phyloP scores from a whole-genome alignment of 1,140 invertebrate species.

The Sycophila sp. region DNA sequence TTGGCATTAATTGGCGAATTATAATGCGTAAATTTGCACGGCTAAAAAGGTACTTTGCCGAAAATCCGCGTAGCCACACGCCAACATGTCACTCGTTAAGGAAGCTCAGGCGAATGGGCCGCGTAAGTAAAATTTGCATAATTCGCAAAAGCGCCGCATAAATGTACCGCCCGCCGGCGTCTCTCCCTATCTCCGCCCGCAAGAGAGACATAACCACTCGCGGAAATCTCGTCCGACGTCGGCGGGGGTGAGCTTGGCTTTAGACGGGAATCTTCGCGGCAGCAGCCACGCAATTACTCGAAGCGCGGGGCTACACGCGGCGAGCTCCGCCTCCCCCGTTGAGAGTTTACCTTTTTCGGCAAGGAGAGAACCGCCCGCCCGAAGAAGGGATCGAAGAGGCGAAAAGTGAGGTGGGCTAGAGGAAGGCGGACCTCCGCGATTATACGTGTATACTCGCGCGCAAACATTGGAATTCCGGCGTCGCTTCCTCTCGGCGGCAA shows the following conservation, averaged over 20 bases:
- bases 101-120: not conserved
- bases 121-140: slow-evolving; percentile 8
- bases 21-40: not conserved
- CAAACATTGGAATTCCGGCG: slow-evolving; percentile 16
- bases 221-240: not conserved
- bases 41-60: not conserved
- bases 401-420: too few species aligned
- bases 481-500: not conserved
- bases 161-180: not conserved
- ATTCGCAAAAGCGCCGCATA: not conserved
- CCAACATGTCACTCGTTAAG: not conserved
- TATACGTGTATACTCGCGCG: too few species aligned
- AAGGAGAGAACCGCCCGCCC: too few species aligned
- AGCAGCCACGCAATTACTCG: not conserved
- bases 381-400: too few species aligned
- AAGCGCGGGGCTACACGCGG: not conserved
- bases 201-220: not conserved
- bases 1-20: not conserved
- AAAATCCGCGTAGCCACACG: not conserved
- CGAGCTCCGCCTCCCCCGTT: too few species aligned
- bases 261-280: too few species aligned
- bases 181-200: not conserved
- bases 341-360: too few species aligned
- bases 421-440: too few species aligned
- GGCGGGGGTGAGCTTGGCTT: too few species aligned